These are phyloP conservation scores for Lacerta viridis DNA, from an alignment of 2,797 vertebrate genomes.

Conservation along the genomic window DNA sequence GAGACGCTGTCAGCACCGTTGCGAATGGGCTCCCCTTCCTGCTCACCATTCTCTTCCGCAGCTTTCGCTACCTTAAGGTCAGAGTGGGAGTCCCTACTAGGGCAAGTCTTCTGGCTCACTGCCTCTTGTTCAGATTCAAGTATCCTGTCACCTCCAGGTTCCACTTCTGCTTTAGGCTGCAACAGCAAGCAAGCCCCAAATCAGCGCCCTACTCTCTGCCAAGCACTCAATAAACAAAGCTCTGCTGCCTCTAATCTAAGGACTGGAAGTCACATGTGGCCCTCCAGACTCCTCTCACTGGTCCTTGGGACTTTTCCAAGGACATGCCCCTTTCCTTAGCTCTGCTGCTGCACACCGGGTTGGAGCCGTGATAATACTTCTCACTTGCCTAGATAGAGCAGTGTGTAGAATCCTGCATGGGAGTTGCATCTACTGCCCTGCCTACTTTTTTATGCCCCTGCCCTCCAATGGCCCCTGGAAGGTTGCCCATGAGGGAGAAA, in stretches of 20 bases:
- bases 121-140: constrained; percentile 79
- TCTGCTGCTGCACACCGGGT: too few relatives aligned
- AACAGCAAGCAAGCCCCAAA: constrained; percentile 65
- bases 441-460: too few relatives aligned
- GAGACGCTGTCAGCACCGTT: constrained; percentile 90
- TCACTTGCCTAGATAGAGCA: too few relatives aligned
- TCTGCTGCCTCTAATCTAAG: background rate
- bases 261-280: too few relatives aligned
- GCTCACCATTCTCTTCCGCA: constrained; percentile 91
- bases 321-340: too few relatives aligned
- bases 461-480: too few relatives aligned
- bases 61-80: constrained; percentile 66
- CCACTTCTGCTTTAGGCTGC: constrained; percentile 82
- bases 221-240: fast-evolving
- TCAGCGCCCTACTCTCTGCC: background rate
- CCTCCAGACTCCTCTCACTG: too few relatives aligned
- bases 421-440: too few relatives aligned
- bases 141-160: constrained; percentile 81
- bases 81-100: constrained; percentile 67
- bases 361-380: too few relatives aligned
- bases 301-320: too few relatives aligned
- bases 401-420: too few relatives aligned
- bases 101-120: constrained; percentile 66
- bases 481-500: too few relatives aligned
- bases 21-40: constrained; percentile 85